Percentiles rank a stretch among this genome's conserved stretches.
Conservation (phyloP, 2,797 vertebrate genomes). For the Fistularia commersonii region DNA sequence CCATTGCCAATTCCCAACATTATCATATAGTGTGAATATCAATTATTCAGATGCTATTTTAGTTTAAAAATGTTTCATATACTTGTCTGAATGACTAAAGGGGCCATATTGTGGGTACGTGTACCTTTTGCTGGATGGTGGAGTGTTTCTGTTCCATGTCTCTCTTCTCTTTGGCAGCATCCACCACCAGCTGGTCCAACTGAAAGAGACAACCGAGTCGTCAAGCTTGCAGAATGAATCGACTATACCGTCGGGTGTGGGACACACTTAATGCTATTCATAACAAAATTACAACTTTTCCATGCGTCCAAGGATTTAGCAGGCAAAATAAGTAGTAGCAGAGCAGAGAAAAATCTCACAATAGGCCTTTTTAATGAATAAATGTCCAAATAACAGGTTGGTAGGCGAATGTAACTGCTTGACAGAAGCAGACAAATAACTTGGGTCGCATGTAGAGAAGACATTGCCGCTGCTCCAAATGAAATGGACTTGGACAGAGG, state of each 20-base stretch:
- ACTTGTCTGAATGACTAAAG: background rate
- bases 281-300: background rate
- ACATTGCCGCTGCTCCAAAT: constrained; percentile 9
- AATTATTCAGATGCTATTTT: constrained; percentile 1
- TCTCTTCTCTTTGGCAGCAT: constrained; percentile 93
- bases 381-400: background rate
- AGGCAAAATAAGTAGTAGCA: background rate
- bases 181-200: constrained; percentile 93
- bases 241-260: constrained; percentile 5
- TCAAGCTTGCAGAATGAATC: constrained; percentile 35
- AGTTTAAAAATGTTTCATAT: background rate
- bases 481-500: constrained; percentile 16
- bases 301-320: background rate
- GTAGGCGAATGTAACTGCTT: background rate
- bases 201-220: constrained; percentile 68
- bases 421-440: constrained; percentile 10
- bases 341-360: background rate
- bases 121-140: constrained; percentile 98
- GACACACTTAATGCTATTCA: background rate
- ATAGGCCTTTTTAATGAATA: background rate
- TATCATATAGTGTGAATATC: background rate
- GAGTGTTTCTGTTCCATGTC: constrained; percentile 98
- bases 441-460: background rate
- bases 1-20: background rate
- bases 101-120: background rate